phyloP scores from a whole-genome alignment of 2,888 invertebrate genomes.

The Camptogramma bilineatum region DNA sequence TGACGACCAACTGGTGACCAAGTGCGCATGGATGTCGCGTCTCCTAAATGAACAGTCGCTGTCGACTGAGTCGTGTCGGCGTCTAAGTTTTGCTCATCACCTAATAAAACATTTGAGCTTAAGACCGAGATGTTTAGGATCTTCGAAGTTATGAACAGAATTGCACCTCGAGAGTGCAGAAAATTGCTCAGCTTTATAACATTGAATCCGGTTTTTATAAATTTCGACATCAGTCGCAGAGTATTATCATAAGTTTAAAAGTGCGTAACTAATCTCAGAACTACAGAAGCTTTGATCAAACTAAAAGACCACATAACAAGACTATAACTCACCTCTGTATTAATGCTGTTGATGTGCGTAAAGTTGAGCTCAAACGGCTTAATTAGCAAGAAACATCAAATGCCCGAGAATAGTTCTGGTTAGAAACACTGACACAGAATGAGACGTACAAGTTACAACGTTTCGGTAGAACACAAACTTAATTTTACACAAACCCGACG shows the following conservation, averaged over 20 bases:
- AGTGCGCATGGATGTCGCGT: too few relatives aligned
- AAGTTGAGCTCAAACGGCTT: slow-evolving; percentile 35
- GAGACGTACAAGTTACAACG: not conserved
- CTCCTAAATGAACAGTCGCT: too few relatives aligned
- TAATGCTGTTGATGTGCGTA: slow-evolving; percentile 22
- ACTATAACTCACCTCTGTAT: slow-evolving; percentile 23
- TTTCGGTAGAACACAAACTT: not conserved
- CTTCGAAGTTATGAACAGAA: too few relatives aligned
- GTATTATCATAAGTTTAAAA: not conserved
- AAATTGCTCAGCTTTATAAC: too few relatives aligned
- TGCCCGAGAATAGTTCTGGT: slow-evolving; percentile 23
- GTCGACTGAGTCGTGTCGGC: too few relatives aligned
- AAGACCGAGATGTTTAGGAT: too few relatives aligned
- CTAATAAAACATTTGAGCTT: too few relatives aligned
- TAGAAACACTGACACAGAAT: slow-evolving; percentile 6
- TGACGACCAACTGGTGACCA: too few relatives aligned
- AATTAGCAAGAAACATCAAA: slow-evolving; percentile 44
- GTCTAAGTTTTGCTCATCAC: too few relatives aligned
- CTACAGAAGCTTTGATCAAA: slow-evolving; percentile 27
- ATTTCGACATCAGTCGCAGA: too few relatives aligned
- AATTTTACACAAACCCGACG: not conserved
- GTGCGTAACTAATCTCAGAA: slow-evolving; percentile 1
- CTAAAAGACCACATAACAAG: slow-evolving; percentile 24
- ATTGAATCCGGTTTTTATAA: too few relatives aligned
- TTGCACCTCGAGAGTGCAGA: too few relatives aligned